Evolutionary conservation across 2,888 invertebrate species (phyloP), one percentile per base, ranked within the genome.

Genomic region (Suillia variegata): DNA sequence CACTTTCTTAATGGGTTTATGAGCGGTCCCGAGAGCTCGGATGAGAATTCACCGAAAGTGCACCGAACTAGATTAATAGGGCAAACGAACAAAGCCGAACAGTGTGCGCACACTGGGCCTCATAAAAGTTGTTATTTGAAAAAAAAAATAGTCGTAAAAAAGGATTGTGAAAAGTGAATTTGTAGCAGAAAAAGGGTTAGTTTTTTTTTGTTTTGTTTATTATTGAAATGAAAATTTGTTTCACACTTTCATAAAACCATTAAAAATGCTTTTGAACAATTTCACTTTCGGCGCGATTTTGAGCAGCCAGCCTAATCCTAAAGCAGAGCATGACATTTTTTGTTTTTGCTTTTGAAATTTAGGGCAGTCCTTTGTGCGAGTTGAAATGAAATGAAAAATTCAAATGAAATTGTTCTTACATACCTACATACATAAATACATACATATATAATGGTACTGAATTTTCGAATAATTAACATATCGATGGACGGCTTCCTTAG

Each of bases 61-160:
- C 38, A 38, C 38, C 38, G n/a, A 72, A 74, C 66, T 74, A 71
- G 72, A 57, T 62, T 69, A 73, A 58, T 69, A 56, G 62, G 54
- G 65, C 67, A 72, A 15, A 20, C 20, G 10, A 8, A 67, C 67
- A 67, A 68, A 74, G 17, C 17, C 20, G 24, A 26, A 45, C 8
- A 55, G 20, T n/a, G 18, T 18, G 26, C 17, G 18, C 15, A 52
- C 33, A n/a, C 20, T 18, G 2, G 2, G 6, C 50, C 21, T 17
- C 33, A 21, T 34, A 13, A 20, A 34, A 52, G 8, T 12, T 12
- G 51, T 17, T n/a, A 50, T 20, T 49, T 22, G 26, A 26, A 4
- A 50, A 52, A 26, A 45, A 45, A 42, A 26, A n/a, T n/a, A n/a
- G n/a, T n/a, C n/a, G n/a, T n/a, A n/a, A n/a, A 24, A 20, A 42